phyloP scores from a whole-genome alignment of 37 sponge, comb jelly and placozoan genomes.

The Chondrosia reniformis region DNA sequence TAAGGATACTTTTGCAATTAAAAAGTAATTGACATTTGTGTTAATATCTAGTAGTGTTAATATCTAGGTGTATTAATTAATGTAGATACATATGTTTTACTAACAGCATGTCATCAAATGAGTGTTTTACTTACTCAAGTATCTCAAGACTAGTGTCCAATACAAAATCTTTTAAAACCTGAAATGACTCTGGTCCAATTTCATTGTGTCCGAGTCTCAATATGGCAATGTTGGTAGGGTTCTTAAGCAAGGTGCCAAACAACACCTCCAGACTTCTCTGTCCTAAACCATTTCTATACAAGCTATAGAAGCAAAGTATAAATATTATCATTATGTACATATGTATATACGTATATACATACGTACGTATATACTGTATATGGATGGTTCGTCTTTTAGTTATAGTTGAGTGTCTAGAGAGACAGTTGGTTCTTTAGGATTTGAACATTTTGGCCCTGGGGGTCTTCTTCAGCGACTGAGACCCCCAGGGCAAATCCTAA shows the following conservation, averaged over 20 bases:
- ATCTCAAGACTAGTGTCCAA: slow-evolving; percentile 3
- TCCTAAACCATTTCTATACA: slow-evolving; percentile 1
- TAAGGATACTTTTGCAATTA: too few relatives aligned
- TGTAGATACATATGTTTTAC: background rate
- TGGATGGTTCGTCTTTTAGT: background rate
- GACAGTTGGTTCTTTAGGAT: too few relatives aligned
- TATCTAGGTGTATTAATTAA: background rate
- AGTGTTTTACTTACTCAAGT: background rate
- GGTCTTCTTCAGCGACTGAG: too few relatives aligned
- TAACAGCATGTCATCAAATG: background rate
- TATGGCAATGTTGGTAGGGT: background rate
- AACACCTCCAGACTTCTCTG: background rate
- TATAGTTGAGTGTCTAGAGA: too few relatives aligned
- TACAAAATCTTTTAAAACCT: slow-evolving; percentile 11
- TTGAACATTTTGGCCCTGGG: too few relatives aligned
- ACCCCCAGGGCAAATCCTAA: too few relatives aligned
- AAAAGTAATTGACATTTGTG: too few relatives aligned
- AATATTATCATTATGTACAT: background rate
- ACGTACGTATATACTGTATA: background rate
- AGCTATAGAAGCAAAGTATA: background rate
- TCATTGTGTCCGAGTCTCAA: slow-evolving; percentile 4
- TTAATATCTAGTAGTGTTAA: too few relatives aligned
- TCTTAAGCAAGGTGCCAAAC: slow-evolving; percentile 13
- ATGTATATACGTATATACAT: background rate
- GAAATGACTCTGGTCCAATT: background rate